phyloP scores from a whole-genome alignment of 92 coral and sea anemone genomes.

The Anthopleura xanthogrammica region DNA sequence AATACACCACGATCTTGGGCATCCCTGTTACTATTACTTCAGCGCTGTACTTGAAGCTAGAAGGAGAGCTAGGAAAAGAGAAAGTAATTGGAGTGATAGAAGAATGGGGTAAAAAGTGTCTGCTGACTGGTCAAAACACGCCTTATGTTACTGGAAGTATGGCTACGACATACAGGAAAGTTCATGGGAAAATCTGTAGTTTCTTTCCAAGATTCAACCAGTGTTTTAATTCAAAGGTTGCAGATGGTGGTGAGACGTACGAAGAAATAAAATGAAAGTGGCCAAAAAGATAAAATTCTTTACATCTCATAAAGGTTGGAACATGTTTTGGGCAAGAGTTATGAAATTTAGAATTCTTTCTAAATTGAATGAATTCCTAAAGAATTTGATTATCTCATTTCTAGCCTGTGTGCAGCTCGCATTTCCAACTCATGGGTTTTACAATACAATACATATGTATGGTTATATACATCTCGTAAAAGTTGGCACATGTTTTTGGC shows the following conservation, averaged over 20 bases:
- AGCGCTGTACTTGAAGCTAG: constrained; percentile 32
- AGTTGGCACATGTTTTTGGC: too few relatives aligned
- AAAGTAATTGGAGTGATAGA: constrained; percentile 25
- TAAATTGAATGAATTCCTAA: too few relatives aligned
- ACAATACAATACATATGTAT: too few relatives aligned
- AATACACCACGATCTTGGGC: constrained; percentile 22
- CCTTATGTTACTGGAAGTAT: constrained; percentile 34
- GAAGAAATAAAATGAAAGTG: constrained; percentile 25
- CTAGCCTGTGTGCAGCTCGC: not conserved
- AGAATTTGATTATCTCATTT: not conserved
- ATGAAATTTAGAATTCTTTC: too few relatives aligned
- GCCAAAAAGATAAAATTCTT: not conserved
- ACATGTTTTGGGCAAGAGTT: too few relatives aligned
- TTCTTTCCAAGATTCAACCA: constrained; percentile 19
- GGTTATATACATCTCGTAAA: too few relatives aligned
- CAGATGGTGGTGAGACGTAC: constrained; percentile 11
- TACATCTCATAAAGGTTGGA: too few relatives aligned
- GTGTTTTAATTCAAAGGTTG: constrained; percentile 29
- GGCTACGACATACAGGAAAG: constrained; percentile 34
- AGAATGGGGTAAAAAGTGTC: constrained; percentile 42
- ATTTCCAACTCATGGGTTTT: too few relatives aligned
- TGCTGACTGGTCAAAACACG: constrained; percentile 29
- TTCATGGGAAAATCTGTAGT: constrained; percentile 38
- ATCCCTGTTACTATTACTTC: constrained; percentile 27
- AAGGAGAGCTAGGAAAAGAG: constrained; percentile 35